A percentile compares a stretch with the other conserved stretches of the same genome.
phyloP scores from a whole-genome alignment of 2,113 vertebrate genomes.

The Falcunculus frontatus region DNA sequence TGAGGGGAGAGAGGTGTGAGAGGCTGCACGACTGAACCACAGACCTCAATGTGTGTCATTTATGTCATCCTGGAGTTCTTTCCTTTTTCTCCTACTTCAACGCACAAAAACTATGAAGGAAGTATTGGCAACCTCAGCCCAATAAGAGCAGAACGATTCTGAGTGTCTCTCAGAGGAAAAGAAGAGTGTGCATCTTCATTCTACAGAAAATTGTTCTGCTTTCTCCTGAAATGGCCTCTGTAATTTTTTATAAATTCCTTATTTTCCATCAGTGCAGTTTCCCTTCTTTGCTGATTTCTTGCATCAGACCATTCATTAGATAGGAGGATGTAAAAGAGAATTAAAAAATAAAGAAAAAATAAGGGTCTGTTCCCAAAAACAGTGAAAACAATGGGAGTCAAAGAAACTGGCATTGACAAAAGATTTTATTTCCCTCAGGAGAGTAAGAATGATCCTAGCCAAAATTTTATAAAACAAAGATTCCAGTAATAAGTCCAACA shows the following conservation, averaged over 20 bases:
- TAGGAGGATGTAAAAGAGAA: constrained; percentile 22
- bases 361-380: constrained; percentile 35
- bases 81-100: background rate
- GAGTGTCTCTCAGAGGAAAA: background rate
- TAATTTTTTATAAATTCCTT: background rate
- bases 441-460: background rate
- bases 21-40: fast-evolving
- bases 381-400: constrained; percentile 49
- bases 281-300: constrained; percentile 18
- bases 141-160: background rate
- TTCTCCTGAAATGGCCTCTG: background rate
- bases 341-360: constrained; percentile 36
- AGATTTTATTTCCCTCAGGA: constrained; percentile 43
- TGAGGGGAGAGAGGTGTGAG: background rate
- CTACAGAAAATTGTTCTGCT: background rate
- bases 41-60: background rate
- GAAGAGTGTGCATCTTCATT: background rate
- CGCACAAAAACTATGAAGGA: background rate
- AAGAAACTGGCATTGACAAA: constrained; percentile 21
- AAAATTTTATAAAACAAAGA: constrained; percentile 38
- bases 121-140: background rate
- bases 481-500: background rate
- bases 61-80: background rate
- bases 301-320: constrained; percentile 50
- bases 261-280: background rate